These are phyloP conservation scores for Cettia cetti DNA, from an alignment of 2,113 vertebrate species.

Conservation along the genomic window DNA sequence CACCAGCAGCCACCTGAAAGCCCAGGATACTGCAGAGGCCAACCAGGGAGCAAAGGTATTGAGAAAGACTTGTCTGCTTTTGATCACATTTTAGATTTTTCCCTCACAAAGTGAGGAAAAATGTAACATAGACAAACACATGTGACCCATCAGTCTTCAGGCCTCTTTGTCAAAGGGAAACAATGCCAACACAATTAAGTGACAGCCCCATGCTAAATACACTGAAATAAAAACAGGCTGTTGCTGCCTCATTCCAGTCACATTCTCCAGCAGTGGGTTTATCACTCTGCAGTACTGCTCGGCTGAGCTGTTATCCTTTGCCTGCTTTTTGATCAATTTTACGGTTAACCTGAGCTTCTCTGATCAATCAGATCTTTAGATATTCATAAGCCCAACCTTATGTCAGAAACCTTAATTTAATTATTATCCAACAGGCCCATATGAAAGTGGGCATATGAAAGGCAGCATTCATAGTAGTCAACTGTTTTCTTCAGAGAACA, in stretches of 20 bases:
- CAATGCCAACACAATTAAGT: constrained; percentile 34
- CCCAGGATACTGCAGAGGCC: background rate
- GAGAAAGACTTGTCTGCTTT: background rate
- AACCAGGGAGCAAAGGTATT: background rate
- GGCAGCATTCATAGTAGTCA: background rate
- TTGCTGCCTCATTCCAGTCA: background rate
- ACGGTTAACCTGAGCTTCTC: constrained; percentile 30
- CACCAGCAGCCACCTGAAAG: background rate
- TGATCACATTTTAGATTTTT: background rate
- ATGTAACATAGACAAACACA: background rate
- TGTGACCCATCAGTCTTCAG: constrained; percentile 7
- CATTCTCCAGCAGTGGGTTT: background rate
- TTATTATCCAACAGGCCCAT: background rate
- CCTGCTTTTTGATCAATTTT: constrained; percentile 46
- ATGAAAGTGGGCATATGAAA: background rate
- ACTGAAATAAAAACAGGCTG: constrained; percentile 1
- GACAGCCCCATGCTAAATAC: constrained; percentile 7
- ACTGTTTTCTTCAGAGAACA: constrained; percentile 5
- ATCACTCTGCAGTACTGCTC: background rate
- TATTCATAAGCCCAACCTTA: constrained; percentile 25
- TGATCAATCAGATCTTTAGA: constrained; percentile 21
- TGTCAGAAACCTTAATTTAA: constrained; percentile 19
- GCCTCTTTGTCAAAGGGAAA: constrained; percentile 19
- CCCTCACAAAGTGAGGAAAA: background rate
- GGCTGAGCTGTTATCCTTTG: background rate